These are phyloP conservation scores for Physocephala rufipes DNA, from an alignment of 2,888 invertebrate genomes.

Conservation along the genomic window DNA sequence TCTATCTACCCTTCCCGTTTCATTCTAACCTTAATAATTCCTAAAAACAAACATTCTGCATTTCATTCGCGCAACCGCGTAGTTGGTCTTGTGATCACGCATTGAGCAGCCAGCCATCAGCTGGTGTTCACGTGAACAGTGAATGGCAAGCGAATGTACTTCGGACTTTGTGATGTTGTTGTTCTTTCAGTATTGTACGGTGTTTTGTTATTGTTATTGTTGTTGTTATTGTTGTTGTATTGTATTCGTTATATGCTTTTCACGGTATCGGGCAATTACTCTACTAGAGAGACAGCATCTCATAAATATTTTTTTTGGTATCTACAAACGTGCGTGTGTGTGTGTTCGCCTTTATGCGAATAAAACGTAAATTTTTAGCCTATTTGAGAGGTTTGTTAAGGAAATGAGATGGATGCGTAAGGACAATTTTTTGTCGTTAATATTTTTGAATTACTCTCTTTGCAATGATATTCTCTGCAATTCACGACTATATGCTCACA, in stretches of 20 bases:
- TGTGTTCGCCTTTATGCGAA: not conserved
- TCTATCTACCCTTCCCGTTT: slow-evolving; percentile 44
- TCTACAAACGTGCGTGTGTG: not conserved
- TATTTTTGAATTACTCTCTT: too few relatives aligned
- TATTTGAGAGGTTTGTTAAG: too few relatives aligned
- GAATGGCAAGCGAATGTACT: slow-evolving; percentile 52
- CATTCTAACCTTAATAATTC: slow-evolving; percentile 56
- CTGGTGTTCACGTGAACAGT: slow-evolving; percentile 86
- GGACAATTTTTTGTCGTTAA: too few relatives aligned
- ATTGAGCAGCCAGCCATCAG: slow-evolving; percentile 71
- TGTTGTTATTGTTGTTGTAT: not conserved
- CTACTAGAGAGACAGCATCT: not conserved
- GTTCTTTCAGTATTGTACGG: not conserved
- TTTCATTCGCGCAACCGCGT: slow-evolving; percentile 55
- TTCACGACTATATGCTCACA: too few relatives aligned
- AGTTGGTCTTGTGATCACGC: slow-evolving; percentile 64
- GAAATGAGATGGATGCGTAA: too few relatives aligned
- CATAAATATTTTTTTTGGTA: not conserved
- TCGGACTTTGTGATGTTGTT: slow-evolving; percentile 42
- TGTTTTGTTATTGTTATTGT: slow-evolving; percentile 11
- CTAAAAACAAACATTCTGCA: slow-evolving; percentile 62
- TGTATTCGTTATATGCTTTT: not conserved
- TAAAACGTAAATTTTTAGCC: too few relatives aligned
- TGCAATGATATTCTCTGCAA: too few relatives aligned
- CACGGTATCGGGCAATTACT: slow-evolving; percentile 2